Conservation (phyloP, 2,113 vertebrate genomes). For the Mellivora capensis region DNA sequence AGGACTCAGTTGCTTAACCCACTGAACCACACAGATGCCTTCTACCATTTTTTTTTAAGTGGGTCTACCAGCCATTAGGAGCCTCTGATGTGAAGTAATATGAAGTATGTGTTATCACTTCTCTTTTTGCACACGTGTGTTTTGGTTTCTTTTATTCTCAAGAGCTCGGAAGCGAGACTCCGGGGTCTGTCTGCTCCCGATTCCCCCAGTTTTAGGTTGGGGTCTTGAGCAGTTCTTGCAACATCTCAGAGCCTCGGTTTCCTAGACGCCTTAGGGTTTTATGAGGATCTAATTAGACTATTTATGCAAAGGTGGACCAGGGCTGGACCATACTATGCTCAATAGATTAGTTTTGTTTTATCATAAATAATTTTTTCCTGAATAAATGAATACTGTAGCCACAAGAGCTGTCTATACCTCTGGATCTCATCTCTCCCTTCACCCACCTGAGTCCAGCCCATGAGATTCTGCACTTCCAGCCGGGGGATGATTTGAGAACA, state of each 20-base stretch:
- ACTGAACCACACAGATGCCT: background rate
- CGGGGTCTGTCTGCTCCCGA: background rate
- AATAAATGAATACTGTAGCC: background rate
- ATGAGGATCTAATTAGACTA: background rate
- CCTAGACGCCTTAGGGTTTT: background rate
- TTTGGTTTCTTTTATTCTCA: background rate
- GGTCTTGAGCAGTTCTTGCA: background rate
- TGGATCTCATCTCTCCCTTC: background rate
- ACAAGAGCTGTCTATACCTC: background rate
- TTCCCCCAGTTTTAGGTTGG: background rate
- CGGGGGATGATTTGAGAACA: background rate
- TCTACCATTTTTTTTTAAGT: background rate
- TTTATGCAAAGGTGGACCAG: background rate
- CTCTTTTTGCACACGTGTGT: background rate
- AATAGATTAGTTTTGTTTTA: background rate
- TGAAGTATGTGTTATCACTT: background rate
- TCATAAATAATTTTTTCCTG: background rate
- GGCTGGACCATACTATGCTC: background rate
- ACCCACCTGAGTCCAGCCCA: background rate
- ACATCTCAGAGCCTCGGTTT: background rate
- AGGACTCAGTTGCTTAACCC: background rate
- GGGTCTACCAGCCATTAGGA: background rate
- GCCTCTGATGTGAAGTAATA: background rate
- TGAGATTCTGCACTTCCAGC: background rate
- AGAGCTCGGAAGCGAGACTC: background rate